Base-by-base conservation (phyloP, 2,888 invertebrate genomes). In the Phasia obesa region DNA sequence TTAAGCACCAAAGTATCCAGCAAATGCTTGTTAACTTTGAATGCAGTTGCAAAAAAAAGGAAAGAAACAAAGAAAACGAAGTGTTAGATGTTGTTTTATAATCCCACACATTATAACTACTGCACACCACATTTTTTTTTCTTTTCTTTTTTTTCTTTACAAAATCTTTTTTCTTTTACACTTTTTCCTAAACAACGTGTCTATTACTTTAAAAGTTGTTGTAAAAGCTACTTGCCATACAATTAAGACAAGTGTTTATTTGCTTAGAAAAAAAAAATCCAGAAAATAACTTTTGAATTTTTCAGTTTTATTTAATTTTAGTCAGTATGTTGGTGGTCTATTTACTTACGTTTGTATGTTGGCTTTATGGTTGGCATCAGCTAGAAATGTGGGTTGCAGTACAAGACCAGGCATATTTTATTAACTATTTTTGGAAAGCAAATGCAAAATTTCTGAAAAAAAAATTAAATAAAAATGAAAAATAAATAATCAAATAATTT, bases 161-260 rank as follows among this genome's bases (percentile, higher is more conserved):
- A 23, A 15, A 31, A 62, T 44, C 35, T 59, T 62, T 60, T 27
- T 21, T 13, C n/a, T 17, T 51, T 62, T 60, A n/a, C 25, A 11
- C 21, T 69, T 44, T 62, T 78, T 47, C 44, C 53, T 62, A 55
- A 60, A 65, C 75, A 75, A 79, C 60, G 83, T 75, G 78, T 83
- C 70, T 79, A 75, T 83, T 79, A 83, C 75, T 83, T 83, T 49
- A 47, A 82, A 83, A 82, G 82, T 76, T 79, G 75, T 65, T 83
- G 82, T 83, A 70, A 76, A 79, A 73, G 71, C 65, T 77, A 75
- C 83, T 82, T 75, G 80, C 69, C 85, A 86, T 87, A 87, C 88
- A 89, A 88, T 88, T 89, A 88, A 89, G 88, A 89, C 88, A 89
- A 89, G 88, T 89, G 88, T 88, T 89, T 89, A 88, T 88, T 88